phyloP scores from a whole-genome alignment of 2,888 invertebrate genomes.

The Heliconius hortense region DNA sequence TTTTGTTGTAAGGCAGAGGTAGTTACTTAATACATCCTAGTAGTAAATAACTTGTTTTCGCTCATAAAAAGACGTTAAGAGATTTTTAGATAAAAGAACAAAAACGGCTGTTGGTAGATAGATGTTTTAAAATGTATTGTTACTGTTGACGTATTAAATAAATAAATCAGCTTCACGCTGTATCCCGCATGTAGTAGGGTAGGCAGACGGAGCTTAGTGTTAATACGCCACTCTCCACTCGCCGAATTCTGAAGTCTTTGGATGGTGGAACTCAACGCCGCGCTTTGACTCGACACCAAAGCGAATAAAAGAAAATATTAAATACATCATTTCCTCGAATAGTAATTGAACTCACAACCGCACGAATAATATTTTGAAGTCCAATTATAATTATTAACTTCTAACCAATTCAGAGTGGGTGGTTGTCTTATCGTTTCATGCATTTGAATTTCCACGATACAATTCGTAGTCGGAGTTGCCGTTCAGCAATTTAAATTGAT shows the following conservation, averaged over 20 bases:
- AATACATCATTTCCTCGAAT: too few relatives aligned
- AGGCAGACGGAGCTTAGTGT: too few relatives aligned
- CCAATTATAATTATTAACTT: slow-evolving; percentile 17
- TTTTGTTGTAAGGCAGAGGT: neutral
- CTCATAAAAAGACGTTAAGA: neutral
- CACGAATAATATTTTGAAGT: neutral
- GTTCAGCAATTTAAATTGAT: slow-evolving; percentile 27
- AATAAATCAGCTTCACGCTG: too few relatives aligned
- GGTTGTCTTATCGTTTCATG: slow-evolving; percentile 11
- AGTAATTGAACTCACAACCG: too few relatives aligned
- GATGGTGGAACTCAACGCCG: too few relatives aligned
- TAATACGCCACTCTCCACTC: too few relatives aligned
- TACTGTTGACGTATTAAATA: neutral
- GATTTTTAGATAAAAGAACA: neutral
- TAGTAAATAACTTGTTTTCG: neutral
- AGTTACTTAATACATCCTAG: neutral
- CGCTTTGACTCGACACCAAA: too few relatives aligned
- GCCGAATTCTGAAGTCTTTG: too few relatives aligned
- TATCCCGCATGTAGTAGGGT: neutral
- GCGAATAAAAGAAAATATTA: too few relatives aligned
- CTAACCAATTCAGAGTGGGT: slow-evolving; percentile 1
- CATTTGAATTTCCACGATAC: slow-evolving; percentile 22
- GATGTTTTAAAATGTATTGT: too few relatives aligned
- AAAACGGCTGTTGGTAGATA: neutral
- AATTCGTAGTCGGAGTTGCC: slow-evolving; percentile 15